A percentile compares a stretch with the other conserved stretches of the same genome.
Evolutionary conservation across 1,140 invertebrate species (phyloP).

Genomic region (Melanaphis sacchari): DNA sequence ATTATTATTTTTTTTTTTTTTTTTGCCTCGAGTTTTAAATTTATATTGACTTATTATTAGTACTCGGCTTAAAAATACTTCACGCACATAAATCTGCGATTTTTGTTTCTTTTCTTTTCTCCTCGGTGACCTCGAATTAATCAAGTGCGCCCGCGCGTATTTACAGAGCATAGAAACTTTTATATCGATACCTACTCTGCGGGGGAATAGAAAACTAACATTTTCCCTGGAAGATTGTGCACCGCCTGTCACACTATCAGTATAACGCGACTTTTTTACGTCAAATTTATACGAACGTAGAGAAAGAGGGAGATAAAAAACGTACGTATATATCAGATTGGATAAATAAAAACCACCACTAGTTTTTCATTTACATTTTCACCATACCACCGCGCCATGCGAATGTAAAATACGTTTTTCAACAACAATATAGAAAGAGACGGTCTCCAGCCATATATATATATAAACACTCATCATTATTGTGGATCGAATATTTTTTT

Average conservation of each 20-base stretch:
- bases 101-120: neutral
- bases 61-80: neutral
- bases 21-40: neutral
- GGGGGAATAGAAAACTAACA: neutral
- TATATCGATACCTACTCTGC: conserved; percentile 11
- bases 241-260: conserved; percentile 10
- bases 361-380: conserved; percentile 35
- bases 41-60: neutral
- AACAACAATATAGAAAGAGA: neutral
- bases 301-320: neutral
- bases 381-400: neutral
- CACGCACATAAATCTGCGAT: conserved; percentile 3
- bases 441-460: neutral
- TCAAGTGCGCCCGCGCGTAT: neutral
- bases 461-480: neutral
- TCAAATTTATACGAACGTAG: conserved; percentile 2
- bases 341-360: conserved; percentile 7
- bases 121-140: conserved; percentile 21
- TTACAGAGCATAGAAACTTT: neutral
- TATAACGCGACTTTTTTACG: conserved; percentile 44
- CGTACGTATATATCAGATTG: neutral
- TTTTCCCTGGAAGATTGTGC: neutral
- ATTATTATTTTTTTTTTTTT: neutral
- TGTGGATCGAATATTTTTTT: neutral
- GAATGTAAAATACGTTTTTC: neutral